Conservation (phyloP, 2,888 invertebrate species). For the Drosophila siamana region DNA sequence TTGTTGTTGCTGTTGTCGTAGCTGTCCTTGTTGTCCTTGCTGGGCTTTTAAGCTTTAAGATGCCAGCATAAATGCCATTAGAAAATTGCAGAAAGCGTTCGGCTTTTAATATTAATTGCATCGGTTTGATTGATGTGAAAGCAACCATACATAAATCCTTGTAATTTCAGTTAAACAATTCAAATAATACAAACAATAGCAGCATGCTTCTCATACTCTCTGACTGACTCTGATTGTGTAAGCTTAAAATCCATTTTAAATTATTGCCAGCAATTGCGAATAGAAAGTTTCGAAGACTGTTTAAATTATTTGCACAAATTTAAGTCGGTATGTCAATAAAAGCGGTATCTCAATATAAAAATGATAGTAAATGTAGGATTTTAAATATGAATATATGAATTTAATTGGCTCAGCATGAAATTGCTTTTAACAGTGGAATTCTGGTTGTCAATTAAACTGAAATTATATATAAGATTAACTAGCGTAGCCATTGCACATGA, state of each 20-base stretch:
- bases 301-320: neutral
- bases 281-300: neutral
- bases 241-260: neutral
- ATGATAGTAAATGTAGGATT: neutral
- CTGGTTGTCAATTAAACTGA: neutral
- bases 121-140: constrained; percentile 29
- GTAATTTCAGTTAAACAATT: neutral
- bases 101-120: constrained; percentile 43
- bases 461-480: neutral
- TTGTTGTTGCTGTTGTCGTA: constrained; percentile 12
- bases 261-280: neutral
- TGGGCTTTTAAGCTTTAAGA: constrained; percentile 46
- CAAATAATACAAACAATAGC: neutral
- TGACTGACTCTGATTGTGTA: neutral
- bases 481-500: no score
- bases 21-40: constrained; percentile 12
- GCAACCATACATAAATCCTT: neutral
- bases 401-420: neutral
- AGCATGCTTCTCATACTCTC: no score
- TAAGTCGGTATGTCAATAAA: neutral
- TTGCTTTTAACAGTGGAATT: neutral
- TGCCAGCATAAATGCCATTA: constrained; percentile 49
- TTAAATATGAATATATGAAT: neutral
- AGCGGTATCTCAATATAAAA: neutral
- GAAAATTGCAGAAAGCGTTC: constrained; percentile 37